A percentile compares a stretch with the other conserved stretches of the same genome.
Evolutionary conservation across 2,113 vertebrate species (phyloP).

Genomic region (Electrona antarctica): DNA sequence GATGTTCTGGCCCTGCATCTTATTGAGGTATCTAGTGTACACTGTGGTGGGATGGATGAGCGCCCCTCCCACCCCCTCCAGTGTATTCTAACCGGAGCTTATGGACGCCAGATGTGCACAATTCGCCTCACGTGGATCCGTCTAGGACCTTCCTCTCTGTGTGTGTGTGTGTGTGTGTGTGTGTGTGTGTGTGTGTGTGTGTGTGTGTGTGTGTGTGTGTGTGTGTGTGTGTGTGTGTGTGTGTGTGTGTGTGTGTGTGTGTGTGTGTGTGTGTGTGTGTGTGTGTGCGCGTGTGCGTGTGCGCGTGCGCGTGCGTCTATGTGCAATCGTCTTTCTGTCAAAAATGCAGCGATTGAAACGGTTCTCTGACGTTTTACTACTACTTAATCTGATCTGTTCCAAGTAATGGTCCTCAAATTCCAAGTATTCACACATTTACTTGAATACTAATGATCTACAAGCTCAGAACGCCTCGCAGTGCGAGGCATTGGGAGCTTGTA

Average conservation of each 20-base stretch:
- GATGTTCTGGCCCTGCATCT: constrained; percentile 16
- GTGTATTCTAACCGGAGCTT: constrained; percentile 32
- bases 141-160: background rate
- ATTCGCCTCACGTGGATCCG: background rate
- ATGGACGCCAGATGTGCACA: constrained; percentile 48
- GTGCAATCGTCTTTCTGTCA: background rate
- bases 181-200: background rate
- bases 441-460: too few species aligned
- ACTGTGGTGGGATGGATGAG: too few species aligned
- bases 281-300: background rate
- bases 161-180: background rate
- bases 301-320: background rate
- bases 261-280: background rate
- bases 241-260: background rate
- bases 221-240: background rate
- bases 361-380: too few species aligned
- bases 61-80: background rate
- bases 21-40: background rate
- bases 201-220: background rate
- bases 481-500: too few species aligned
- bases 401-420: too few species aligned
- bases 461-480: too few species aligned
- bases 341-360: background rate
- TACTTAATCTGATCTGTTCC: too few species aligned
- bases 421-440: too few species aligned